Evolutionary conservation across 2,888 invertebrate species (phyloP).

Genomic region (Hylaea fasciaria): DNA sequence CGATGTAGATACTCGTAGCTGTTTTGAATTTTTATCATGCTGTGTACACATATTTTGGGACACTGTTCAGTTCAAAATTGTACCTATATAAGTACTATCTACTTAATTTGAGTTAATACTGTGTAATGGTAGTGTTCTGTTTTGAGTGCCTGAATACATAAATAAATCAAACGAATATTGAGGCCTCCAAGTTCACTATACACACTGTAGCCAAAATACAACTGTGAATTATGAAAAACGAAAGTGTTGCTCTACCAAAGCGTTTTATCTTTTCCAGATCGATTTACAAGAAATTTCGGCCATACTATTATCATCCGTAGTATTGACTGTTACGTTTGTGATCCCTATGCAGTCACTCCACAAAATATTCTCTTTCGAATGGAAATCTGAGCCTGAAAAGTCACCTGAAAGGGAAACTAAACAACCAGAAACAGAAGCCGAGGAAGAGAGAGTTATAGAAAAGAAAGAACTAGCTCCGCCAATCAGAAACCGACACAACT

Average conservation of each 20-base stretch:
- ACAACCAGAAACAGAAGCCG: slow-evolving; percentile 37
- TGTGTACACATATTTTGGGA: too few species aligned
- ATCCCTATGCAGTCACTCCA: slow-evolving; percentile 86
- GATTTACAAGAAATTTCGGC: slow-evolving; percentile 82
- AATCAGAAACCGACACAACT: slow-evolving; percentile 57
- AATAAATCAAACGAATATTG: too few species aligned
- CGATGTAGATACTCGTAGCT: too few species aligned
- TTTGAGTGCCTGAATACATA: too few species aligned
- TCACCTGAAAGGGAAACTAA: slow-evolving; percentile 39
- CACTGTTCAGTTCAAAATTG: too few species aligned
- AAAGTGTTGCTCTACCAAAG: not conserved
- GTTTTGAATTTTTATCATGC: too few species aligned
- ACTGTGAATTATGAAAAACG: too few species aligned
- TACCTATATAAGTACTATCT: too few species aligned
- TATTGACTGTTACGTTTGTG: slow-evolving; percentile 87
- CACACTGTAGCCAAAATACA: too few species aligned
- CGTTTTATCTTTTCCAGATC: slow-evolving; percentile 72
- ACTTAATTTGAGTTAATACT: too few species aligned
- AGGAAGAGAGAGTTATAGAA: slow-evolving; percentile 48
- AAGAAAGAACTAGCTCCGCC: slow-evolving; percentile 50
- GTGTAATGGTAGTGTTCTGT: too few species aligned
- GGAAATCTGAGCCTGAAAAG: slow-evolving; percentile 43
- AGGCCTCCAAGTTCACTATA: too few species aligned
- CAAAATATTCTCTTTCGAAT: slow-evolving; percentile 60
- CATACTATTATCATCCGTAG: slow-evolving; percentile 80